phyloP scores from a whole-genome alignment of 2,888 invertebrate species.

The Drosophila melanosoma region DNA sequence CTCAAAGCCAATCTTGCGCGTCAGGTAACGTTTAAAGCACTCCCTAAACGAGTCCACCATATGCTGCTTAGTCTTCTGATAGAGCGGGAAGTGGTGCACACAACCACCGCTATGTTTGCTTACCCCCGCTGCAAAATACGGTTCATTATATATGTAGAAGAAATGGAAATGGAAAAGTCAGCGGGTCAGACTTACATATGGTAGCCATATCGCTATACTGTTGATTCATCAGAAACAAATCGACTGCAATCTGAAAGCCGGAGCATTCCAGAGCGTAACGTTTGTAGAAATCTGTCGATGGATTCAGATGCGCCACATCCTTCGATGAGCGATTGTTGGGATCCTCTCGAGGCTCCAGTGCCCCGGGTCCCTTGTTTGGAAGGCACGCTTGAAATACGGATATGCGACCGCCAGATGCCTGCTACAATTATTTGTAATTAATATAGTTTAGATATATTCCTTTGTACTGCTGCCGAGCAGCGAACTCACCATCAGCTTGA shows the following conservation, averaged over 20 bases:
- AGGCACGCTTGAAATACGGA: conserved; percentile 97
- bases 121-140: conserved; percentile 89
- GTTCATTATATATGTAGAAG: not conserved
- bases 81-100: conserved; percentile 96
- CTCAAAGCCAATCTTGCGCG: conserved; percentile 99
- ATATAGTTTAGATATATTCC: not conserved
- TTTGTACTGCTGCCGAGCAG: not conserved
- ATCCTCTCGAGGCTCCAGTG: conserved; percentile 93
- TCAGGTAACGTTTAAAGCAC: conserved; percentile 94
- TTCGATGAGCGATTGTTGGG: conserved; percentile 93
- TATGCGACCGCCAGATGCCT: conserved; percentile 96
- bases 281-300: conserved; percentile 99
- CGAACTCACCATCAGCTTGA: conserved; percentile 92
- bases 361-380: conserved; percentile 95
- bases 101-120: conserved; percentile 98
- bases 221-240: conserved; percentile 96
- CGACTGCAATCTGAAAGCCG: conserved; percentile 97
- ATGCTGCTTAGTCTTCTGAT: conserved; percentile 89
- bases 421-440: conserved; percentile 85
- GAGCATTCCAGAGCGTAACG: conserved; percentile 97
- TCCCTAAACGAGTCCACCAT: conserved; percentile 91
- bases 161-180: not conserved
- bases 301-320: conserved; percentile 94
- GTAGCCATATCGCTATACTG: conserved; percentile 98
- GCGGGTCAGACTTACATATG: conserved; percentile 88